Evolutionary conservation across 2,888 invertebrate genomes (phyloP), one percentile per base, ranked within the genome.

Genomic region (Papilio elwesi): DNA sequence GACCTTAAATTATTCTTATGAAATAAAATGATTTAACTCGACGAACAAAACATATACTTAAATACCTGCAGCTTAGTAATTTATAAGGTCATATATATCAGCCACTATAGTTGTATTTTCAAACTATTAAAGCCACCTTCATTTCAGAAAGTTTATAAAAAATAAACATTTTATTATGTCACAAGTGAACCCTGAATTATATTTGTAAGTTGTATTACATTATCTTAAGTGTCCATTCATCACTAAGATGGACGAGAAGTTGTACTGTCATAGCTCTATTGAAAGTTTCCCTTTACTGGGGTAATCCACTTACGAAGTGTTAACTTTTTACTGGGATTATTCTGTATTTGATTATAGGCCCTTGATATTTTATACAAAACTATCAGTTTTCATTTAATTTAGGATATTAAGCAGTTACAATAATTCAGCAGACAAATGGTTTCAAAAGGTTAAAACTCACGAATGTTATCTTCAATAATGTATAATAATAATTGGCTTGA

Each of bases 151-250:
- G 57, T 68, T 47, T 57, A 10, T 51, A 57, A 38, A 12, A 38
- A 57, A 55, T 12, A 36, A 26, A 13, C 7, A 57, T 12, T 36
- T 36, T 57, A 57, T 26, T 57, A 6, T 12, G 13, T 59, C n/a
- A 38, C n/a, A 36, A 59, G 10, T 15, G n/a, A 13, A 62, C 8
- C 15, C 15, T 38, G 38, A 59, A 38, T 59, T 38, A 38, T 38
- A 15, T 59, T 15, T 9, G 0, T 62, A 62, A 59, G 16, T 62
- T 62, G 36, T 16, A 69, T 69, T 13, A 15, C 52, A 62, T 69
- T 63, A 68, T 57, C 55, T 68, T 48, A 69, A 69, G 62, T 63
- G 43, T 63, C n/a, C 15, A 69, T 63, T 51, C 63, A 69, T 63
- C 43, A 63, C 52, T 43, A 43, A 52, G 69, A 69, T 48, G 67